Conservation (phyloP, 64 coral and sea anemone genomes). For the Stichodactyla helianthus region DNA sequence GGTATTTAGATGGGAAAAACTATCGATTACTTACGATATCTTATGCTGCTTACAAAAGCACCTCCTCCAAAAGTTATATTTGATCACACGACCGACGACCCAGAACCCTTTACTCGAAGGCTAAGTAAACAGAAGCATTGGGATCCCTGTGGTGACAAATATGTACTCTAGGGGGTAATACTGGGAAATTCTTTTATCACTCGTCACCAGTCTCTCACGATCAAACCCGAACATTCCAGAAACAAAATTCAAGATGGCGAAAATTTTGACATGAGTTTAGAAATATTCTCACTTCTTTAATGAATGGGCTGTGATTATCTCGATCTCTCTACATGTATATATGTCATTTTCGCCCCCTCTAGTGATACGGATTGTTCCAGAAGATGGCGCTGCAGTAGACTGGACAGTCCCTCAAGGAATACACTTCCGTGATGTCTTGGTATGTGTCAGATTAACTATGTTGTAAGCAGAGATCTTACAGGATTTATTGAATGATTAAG, state of each 20-base stretch:
- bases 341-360: conserved; percentile 74
- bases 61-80: neutral
- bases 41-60: neutral
- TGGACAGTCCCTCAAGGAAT: conserved; percentile 61
- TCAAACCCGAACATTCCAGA: neutral
- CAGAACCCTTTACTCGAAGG: neutral
- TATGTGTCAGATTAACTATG: conserved; percentile 1
- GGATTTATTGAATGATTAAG: no score
- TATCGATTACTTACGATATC: neutral
- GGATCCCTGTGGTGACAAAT: neutral
- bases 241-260: neutral
- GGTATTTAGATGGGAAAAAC: neutral
- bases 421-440: conserved; percentile 83
- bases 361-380: conserved; percentile 81
- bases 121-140: neutral
- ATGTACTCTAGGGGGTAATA: neutral
- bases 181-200: neutral
- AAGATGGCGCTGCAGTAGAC: conserved; percentile 73
- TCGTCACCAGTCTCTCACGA: neutral
- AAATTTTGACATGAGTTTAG: neutral
- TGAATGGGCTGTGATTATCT: conserved; percentile 12
- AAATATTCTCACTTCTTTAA: neutral
- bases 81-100: neutral
- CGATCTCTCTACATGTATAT: conserved; percentile 21
- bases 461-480: no score